These are phyloP conservation scores for Pteronotus mesoamericanus DNA, from an alignment of 2,797 vertebrate genomes.

Conservation along the genomic window DNA sequence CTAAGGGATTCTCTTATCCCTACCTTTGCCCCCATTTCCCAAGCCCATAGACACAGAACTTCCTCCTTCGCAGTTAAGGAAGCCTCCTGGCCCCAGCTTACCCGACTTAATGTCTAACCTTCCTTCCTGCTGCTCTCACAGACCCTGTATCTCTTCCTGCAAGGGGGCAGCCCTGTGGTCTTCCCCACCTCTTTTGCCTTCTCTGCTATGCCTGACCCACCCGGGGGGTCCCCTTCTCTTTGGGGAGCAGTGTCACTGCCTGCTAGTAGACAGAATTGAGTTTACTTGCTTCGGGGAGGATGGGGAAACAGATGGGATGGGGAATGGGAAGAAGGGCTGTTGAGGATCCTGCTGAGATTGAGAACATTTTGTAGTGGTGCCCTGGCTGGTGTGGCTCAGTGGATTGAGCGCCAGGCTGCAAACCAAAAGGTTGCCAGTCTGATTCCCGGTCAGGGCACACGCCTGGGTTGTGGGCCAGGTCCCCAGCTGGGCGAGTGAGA, in stretches of 20 bases:
- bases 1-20: neutral
- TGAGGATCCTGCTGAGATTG: neutral
- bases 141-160: neutral
- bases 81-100: neutral
- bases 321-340: neutral
- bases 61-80: neutral
- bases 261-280: neutral
- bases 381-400: no score
- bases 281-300: neutral
- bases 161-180: neutral
- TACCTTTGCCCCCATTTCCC: neutral
- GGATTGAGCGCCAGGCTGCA: no score
- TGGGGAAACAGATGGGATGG: neutral
- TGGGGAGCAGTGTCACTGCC: neutral
- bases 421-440: no score
- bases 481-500: no score
- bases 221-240: neutral
- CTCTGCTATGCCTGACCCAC: neutral
- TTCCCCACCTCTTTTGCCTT: neutral
- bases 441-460: no score
- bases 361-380: neutral
- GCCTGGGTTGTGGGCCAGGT: no score
- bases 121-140: neutral
- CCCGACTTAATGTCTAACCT: neutral
- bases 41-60: neutral